Conservation (phyloP, 2,888 invertebrate genomes). For the Apodemia zela region DNA sequence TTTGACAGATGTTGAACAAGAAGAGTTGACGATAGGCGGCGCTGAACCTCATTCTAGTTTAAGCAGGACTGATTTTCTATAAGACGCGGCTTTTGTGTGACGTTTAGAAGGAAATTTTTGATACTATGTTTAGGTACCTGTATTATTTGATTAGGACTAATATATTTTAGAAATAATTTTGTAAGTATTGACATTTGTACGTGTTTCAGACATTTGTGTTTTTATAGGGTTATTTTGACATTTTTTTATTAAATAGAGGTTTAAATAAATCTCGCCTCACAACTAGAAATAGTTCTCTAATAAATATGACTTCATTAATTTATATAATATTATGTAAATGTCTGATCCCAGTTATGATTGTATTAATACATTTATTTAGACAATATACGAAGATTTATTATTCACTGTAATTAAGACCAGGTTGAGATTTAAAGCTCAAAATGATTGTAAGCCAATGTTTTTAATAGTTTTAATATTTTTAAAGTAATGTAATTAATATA, state of each 20-base stretch:
- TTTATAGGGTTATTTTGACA: background rate
- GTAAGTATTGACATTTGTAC: constrained; percentile 14
- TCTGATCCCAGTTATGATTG: constrained; percentile 2
- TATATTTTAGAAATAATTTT: constrained; percentile 35
- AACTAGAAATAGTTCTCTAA: too few relatives aligned
- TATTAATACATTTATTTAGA: constrained; percentile 7
- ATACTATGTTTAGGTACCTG: constrained; percentile 31
- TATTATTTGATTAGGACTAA: constrained; percentile 30
- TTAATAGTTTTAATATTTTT: constrained; percentile 21
- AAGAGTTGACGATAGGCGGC: too few relatives aligned
- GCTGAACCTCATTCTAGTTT: background rate
- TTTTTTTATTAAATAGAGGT: background rate
- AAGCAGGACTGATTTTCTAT: background rate
- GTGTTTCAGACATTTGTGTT: constrained; percentile 15
- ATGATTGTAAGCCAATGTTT: constrained; percentile 17
- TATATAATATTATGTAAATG: constrained; percentile 14
- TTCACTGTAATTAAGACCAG: background rate
- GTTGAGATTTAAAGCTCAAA: constrained; percentile 1
- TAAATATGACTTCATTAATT: background rate
- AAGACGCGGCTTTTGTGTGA: background rate
- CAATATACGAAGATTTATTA: background rate
- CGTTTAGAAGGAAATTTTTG: background rate
- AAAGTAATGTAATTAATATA: constrained; percentile 53
- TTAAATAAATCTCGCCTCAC: background rate
- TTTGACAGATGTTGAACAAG: too few relatives aligned